Evolutionary conservation across 2,113 vertebrate genomes (phyloP).

Genomic region (Scytalopus superciliaris): DNA sequence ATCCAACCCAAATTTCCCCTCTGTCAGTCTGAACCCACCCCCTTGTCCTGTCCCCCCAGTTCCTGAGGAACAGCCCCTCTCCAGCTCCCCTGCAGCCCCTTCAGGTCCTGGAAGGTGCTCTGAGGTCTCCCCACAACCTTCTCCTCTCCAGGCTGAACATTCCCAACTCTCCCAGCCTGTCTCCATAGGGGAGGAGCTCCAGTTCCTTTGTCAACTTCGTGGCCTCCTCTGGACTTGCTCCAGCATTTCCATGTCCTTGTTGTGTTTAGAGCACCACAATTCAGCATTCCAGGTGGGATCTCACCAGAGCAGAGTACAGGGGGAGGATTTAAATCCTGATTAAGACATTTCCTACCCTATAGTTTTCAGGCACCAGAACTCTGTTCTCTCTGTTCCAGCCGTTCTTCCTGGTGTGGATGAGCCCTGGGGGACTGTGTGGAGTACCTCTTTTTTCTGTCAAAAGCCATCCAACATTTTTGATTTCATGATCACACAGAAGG

Average conservation of each 20-base stretch:
- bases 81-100: not conserved
- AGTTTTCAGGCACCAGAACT: not conserved
- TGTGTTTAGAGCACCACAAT: not conserved
- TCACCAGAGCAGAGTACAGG: not conserved
- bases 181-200: not conserved
- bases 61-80: not conserved
- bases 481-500: not conserved
- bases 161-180: not conserved
- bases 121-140: not conserved
- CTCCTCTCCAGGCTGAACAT: not conserved
- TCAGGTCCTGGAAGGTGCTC: not conserved
- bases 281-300: not conserved
- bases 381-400: not conserved
- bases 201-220: not conserved
- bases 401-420: not conserved
- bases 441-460: not conserved
- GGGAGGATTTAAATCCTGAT: not conserved
- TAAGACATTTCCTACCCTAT: not conserved
- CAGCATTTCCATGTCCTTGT: not conserved
- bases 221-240: not conserved
- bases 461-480: accelerated
- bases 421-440: not conserved
- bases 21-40: too few relatives aligned
- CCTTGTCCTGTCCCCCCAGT: not conserved
- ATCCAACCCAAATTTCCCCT: not conserved